Base-by-base conservation (phyloP, 2,797 vertebrate genomes). In the Melanogrammus aeglefinus region DNA sequence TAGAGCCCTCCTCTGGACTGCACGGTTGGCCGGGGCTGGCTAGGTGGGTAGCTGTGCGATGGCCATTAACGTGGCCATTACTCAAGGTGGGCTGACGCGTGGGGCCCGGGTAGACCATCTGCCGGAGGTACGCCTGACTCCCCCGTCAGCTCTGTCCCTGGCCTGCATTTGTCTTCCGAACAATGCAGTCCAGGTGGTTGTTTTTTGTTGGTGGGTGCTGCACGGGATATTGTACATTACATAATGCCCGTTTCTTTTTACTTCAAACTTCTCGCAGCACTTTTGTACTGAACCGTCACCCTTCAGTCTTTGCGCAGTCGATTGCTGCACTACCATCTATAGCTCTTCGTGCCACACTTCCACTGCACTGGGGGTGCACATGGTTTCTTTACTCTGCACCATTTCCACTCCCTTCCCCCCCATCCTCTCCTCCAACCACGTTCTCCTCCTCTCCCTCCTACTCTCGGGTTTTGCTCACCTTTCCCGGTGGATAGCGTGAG, bases 101-200 rank as follows among this genome's bases (percentile, higher is more conserved):
- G 41, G 47, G 80, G 85, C 86, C 82, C 83, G 81, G 88, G 91
- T 91, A 91, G 88, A 71, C 88, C 92, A 93, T 94, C 92, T 94
- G 93, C 90, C 87, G 81, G 84, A 89, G 91, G 90, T 91, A 84
- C 51, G 87, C 86, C 87, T 91, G 86, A 76, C 84, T 90, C 87
- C 86, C 85, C 85, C 76, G 75, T 85, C 86, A 90, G 85, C 93
- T 94, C 87, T 73, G 92, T 94, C 93, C 91, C 88, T 87, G 88
- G 92, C 92, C 88, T 36, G 72, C 88, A 86, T 86, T 90, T 73
- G 83, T 90, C 90, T 89, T 86, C 71, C 10, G 83, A 83, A 16
- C 18, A 6, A 66, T 21, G 57, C 2, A 66, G n/a, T 6, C 57
- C 35, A 36, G 35, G 66, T 70, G 66, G 47, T 21, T 24, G 21